Percentiles rank a stretch among this genome's conserved stretches.
These are phyloP conservation scores for Protophormia terraenovae DNA, from an alignment of 2,888 invertebrate genomes.

Conservation along the genomic window DNA sequence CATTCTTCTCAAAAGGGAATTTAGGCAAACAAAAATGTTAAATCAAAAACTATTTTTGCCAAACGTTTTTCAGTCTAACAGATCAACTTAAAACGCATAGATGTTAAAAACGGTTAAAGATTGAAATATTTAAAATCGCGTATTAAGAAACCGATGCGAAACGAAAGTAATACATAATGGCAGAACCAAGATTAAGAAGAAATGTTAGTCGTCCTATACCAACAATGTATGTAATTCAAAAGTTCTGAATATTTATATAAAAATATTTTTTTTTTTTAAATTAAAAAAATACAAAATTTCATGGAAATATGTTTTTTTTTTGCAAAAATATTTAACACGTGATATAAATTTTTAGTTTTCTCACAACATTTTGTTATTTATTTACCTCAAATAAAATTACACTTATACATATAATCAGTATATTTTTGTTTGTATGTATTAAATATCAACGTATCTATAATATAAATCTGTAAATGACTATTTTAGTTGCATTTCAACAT, in stretches of 20 bases:
- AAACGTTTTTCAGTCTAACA: slow-evolving; percentile 35
- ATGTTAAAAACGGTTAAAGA: slow-evolving; percentile 18
- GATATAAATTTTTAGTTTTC: slow-evolving; percentile 12
- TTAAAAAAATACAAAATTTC: neutral
- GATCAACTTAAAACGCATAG: slow-evolving; percentile 27
- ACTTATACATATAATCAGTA: neutral
- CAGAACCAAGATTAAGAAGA: slow-evolving; percentile 75
- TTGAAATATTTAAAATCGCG: slow-evolving; percentile 13
- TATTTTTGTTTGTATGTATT: neutral
- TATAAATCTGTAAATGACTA: slow-evolving; percentile 5
- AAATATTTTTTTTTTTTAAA: too few relatives aligned
- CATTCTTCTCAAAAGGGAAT: slow-evolving; percentile 3
- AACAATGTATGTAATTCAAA: slow-evolving; percentile 73
- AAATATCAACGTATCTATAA: neutral
- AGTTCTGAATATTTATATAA: neutral
- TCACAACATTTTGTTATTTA: slow-evolving; percentile 7
- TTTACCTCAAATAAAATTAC: neutral
- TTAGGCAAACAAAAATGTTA: slow-evolving; percentile 16
- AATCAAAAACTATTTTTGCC: neutral
- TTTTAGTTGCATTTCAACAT: neutral
- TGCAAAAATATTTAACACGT: slow-evolving; percentile 11
- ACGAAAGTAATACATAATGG: slow-evolving; percentile 69
- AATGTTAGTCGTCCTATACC: slow-evolving; percentile 75
- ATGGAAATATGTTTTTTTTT: slow-evolving; percentile 34
- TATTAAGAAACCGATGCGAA: neutral